phyloP scores from a whole-genome alignment of 2,797 vertebrate species.

The Adrianichthys oophorus region DNA sequence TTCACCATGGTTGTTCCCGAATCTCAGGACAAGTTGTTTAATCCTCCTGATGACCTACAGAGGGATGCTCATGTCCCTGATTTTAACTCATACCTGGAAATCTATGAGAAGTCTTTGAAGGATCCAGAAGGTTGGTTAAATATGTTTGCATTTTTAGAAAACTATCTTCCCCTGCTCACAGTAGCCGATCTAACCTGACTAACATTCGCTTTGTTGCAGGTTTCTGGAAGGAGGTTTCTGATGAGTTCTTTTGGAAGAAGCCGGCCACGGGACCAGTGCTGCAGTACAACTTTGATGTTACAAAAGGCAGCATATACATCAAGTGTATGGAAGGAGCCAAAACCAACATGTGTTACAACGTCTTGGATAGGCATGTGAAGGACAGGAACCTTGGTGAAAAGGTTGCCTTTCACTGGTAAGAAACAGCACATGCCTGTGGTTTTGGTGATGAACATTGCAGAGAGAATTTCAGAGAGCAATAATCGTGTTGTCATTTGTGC shows the following conservation, averaged over 20 bases:
- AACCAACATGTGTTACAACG: constrained; percentile 86
- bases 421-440: constrained; percentile 2
- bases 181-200: constrained; percentile 5
- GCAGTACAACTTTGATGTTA: constrained; percentile 84
- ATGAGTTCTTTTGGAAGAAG: constrained; percentile 82
- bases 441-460: constrained; percentile 25
- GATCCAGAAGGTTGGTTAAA: constrained; percentile 80
- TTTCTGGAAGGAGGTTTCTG: constrained; percentile 82
- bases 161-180: constrained; percentile 5
- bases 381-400: constrained; percentile 78
- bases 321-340: constrained; percentile 86
- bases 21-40: constrained; percentile 68
- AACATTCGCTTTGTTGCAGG: constrained; percentile 55
- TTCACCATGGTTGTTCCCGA: constrained; percentile 75
- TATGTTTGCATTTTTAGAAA: constrained; percentile 20
- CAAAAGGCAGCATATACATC: constrained; percentile 77
- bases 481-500: constrained; percentile 34
- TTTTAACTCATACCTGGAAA: constrained; percentile 73
- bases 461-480: constrained; percentile 40
- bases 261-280: constrained; percentile 73
- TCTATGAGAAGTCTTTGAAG: constrained; percentile 81
- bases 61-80: constrained; percentile 79
- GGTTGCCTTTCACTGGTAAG: constrained; percentile 85
- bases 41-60: constrained; percentile 70
- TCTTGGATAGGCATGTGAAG: constrained; percentile 80